Base-by-base conservation (phyloP, 1,140 invertebrate species). In the Plutomurus gul region DNA sequence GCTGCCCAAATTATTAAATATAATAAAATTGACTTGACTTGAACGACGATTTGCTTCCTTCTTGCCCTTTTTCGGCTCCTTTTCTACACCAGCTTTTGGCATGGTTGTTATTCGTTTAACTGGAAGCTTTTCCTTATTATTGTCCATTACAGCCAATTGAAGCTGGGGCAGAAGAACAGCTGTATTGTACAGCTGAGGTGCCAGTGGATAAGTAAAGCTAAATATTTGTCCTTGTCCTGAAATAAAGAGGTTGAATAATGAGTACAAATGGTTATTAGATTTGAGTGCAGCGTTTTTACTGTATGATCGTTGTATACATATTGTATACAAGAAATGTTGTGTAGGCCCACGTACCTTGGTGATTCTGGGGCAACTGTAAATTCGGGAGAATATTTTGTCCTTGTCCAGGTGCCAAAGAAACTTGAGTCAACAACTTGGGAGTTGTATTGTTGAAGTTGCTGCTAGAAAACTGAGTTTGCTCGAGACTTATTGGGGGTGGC, bases 161-260 rank as follows among this genome's bases (percentile, higher is more conserved):
- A 82, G 70, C 46, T 78, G 74, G 8, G 81, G 81, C 18, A 82
- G 46, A 13, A 82, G 43, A 13, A 82, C 81, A 27, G 81, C 73
- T 39, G 65, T 75, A n/a, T 71, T 76, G n/a, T 51, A 56, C 4
- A 80, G 11, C n/a, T 46, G 40, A 20, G 70, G 37, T 27, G 36
- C 20, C 18, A 72, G 25, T 13, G 56, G 56, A n/a, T 65, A 65
- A 36, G 56, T 65, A 27, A 65, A 65, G 27, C 56, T 65, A 30
- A 1, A 96, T 80, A 39, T 77, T 78, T 33, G 78, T 16, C 20
- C 81, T 73, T 20, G 74, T 36, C 56, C 56, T 65, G 16, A n/a
- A 60, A 60, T 5, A 27, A 5, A 51, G 27, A 56, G 30, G 2
- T 56, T 1, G 0, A 1, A 13, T 20, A 8, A 47, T n/a, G n/a